These are phyloP conservation scores for Tragelaphus oryx DNA, from an alignment of 2,797 vertebrate genomes.

Conservation along the genomic window DNA sequence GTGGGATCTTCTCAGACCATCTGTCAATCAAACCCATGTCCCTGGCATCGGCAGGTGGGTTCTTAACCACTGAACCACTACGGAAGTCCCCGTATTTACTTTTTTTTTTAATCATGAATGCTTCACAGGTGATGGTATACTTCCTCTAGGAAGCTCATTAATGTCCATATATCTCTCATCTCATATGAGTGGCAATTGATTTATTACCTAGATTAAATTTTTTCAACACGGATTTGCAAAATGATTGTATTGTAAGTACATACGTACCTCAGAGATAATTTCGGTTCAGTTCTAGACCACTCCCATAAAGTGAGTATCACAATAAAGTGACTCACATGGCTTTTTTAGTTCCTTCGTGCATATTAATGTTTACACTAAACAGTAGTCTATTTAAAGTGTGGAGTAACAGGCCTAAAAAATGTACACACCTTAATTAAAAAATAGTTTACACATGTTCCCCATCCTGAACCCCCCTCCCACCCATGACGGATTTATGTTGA, in stretches of 20 bases:
- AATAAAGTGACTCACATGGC: background rate
- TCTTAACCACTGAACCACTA: background rate
- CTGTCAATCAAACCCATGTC: background rate
- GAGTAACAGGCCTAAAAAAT: background rate
- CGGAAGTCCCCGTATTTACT: background rate
- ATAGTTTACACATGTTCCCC: background rate
- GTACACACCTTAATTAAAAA: background rate
- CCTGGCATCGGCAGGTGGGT: background rate
- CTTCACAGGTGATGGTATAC: background rate
- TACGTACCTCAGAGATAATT: background rate
- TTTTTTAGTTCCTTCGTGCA: background rate
- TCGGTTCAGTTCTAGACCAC: background rate
- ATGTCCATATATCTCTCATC: background rate
- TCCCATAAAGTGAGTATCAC: background rate
- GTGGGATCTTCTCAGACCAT: background rate
- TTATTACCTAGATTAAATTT: background rate
- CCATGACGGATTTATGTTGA: no score
- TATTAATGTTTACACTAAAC: background rate
- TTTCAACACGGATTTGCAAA: background rate
- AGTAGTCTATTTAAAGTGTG: background rate
- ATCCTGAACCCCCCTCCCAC: no score
- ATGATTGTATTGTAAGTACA: background rate
- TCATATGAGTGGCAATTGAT: background rate
- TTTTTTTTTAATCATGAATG: background rate
- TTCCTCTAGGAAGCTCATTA: background rate